Evolutionary conservation across 2,888 invertebrate genomes (phyloP).

Genomic region (Euplagia quadripunctaria): DNA sequence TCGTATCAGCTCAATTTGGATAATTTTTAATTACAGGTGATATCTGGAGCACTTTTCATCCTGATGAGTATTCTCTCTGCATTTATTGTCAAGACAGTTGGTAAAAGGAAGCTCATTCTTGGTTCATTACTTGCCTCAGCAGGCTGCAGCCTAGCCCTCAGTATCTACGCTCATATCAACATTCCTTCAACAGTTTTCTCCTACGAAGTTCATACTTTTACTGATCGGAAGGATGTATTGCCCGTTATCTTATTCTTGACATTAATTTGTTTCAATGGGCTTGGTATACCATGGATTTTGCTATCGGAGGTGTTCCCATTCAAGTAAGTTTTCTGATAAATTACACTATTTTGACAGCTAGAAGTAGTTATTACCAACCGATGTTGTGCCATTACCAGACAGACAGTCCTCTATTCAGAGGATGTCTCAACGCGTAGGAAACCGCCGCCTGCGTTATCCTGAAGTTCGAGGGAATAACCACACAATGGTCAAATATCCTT

Average conservation of each 20-base stretch:
- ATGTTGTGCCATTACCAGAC: too few relatives aligned
- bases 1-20: not conserved
- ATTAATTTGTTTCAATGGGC: slow-evolving; percentile 72
- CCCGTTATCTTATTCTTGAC: slow-evolving; percentile 78
- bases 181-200: slow-evolving; percentile 71
- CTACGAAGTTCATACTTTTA: slow-evolving; percentile 74
- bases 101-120: slow-evolving; percentile 77
- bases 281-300: slow-evolving; percentile 87
- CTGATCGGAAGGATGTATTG: slow-evolving; percentile 71
- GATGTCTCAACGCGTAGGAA: too few relatives aligned
- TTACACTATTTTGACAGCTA: not conserved
- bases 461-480: too few relatives aligned
- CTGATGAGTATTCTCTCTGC: slow-evolving; percentile 75
- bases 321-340: slow-evolving; percentile 67
- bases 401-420: too few relatives aligned
- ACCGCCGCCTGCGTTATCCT: too few relatives aligned
- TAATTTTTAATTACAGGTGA: slow-evolving; percentile 64
- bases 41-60: slow-evolving; percentile 73
- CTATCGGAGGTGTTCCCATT: slow-evolving; percentile 88
- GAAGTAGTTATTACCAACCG: too few relatives aligned
- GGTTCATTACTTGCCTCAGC: slow-evolving; percentile 70
- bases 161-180: slow-evolving; percentile 67
- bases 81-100: slow-evolving; percentile 69
- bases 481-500: too few relatives aligned
- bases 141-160: slow-evolving; percentile 68